These are phyloP conservation scores for Aythya baeri DNA, from an alignment of 2,113 vertebrate species.

Conservation along the genomic window DNA sequence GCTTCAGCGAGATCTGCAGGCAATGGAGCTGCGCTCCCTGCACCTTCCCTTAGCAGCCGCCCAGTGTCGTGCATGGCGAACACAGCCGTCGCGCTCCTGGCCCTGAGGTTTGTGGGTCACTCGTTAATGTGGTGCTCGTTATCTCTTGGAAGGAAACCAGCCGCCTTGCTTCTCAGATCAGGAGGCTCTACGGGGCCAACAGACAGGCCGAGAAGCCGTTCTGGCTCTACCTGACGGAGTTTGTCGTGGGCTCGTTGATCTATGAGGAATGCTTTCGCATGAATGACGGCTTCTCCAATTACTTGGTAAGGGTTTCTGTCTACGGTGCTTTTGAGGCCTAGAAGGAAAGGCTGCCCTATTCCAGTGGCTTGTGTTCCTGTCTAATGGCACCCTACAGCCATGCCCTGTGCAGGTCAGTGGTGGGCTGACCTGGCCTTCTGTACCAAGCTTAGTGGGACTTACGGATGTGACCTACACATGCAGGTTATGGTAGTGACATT, in stretches of 20 bases:
- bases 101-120: not conserved
- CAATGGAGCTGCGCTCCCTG: not conserved
- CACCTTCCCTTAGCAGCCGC: too few relatives aligned
- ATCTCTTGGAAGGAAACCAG: slow-evolving; percentile 83
- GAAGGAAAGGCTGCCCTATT: not conserved
- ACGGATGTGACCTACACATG: accelerated
- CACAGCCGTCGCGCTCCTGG: not conserved
- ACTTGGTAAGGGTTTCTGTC: slow-evolving; percentile 76
- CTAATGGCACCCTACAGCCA: too few relatives aligned
- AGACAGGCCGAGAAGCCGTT: slow-evolving; percentile 84
- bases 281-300: slow-evolving; percentile 92
- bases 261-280: slow-evolving; percentile 88
- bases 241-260: slow-evolving; percentile 78
- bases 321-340: not conserved
- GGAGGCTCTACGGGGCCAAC: slow-evolving; percentile 91
- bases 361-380: not conserved
- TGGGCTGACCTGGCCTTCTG: not conserved
- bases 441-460: accelerated
- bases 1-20: not conserved
- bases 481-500: not conserved
- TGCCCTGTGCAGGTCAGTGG: not conserved
- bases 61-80: not conserved
- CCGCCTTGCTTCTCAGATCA: slow-evolving; percentile 88
- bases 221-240: slow-evolving; percentile 86
- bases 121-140: not conserved